Evolutionary conservation across 2,113 vertebrate genomes (phyloP).

Genomic region (Trogon surrucura): DNA sequence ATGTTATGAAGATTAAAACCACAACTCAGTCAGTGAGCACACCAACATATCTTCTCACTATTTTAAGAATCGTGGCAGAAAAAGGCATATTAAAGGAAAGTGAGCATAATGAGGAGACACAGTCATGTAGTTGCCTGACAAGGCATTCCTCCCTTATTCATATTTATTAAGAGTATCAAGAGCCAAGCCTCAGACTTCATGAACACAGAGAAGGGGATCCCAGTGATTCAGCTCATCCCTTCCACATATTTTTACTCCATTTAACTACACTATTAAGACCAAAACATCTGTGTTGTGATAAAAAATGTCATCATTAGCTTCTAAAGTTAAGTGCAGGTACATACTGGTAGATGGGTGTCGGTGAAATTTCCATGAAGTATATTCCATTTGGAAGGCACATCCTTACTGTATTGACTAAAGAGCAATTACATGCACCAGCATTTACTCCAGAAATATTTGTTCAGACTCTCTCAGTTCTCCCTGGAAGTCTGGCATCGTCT

Average conservation of each 20-base stretch:
- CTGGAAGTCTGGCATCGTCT: neutral
- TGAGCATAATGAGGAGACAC: neutral
- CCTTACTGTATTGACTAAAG: neutral
- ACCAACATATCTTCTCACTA: neutral
- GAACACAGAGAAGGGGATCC: neutral
- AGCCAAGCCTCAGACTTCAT: neutral
- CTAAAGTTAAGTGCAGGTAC: neutral
- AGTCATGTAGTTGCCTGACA: neutral
- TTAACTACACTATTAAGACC: neutral
- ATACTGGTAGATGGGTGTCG: neutral
- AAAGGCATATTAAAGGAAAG: neutral
- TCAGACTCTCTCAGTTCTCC: neutral
- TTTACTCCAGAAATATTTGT: neutral
- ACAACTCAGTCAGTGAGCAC: neutral
- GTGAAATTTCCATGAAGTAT: neutral
- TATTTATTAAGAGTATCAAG: neutral
- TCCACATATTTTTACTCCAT: neutral
- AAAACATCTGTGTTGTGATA: neutral
- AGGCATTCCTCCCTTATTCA: neutral
- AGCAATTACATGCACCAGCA: neutral
- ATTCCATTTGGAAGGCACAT: neutral
- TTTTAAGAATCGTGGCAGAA: neutral
- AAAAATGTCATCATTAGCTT: neutral
- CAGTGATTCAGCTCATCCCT: neutral
- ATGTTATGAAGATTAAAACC: neutral